Conservation (phyloP, 2,113 vertebrate species). For the Perca flavescens region DNA sequence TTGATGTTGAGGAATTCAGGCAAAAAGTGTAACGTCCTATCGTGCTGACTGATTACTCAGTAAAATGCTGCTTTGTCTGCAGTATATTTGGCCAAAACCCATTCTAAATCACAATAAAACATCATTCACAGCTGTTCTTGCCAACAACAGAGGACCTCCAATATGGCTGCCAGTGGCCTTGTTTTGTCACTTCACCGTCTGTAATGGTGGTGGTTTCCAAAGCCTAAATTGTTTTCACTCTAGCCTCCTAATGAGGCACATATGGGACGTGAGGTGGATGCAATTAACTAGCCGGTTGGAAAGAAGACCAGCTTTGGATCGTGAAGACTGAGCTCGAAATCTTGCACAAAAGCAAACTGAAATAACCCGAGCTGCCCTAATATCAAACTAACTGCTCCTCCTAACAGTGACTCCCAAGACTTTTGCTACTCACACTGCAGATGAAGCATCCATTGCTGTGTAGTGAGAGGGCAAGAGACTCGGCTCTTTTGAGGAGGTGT, state of each 20-base stretch:
- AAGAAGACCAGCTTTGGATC: not conserved
- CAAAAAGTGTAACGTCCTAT: not conserved
- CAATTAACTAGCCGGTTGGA: constrained; percentile 33
- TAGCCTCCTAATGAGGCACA: constrained; percentile 63
- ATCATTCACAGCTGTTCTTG: constrained; percentile 27
- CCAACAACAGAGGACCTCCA: constrained; percentile 15
- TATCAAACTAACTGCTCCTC: not conserved
- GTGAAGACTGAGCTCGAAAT: not conserved
- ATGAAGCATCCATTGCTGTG: not conserved
- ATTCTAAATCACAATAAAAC: constrained; percentile 11
- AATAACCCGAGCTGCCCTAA: not conserved
- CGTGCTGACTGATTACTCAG: constrained; percentile 19
- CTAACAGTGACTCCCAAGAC: not conserved
- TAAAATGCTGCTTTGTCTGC: not conserved
- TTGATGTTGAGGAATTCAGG: not conserved
- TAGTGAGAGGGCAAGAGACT: constrained; percentile 1
- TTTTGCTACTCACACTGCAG: not conserved
- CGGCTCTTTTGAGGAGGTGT: constrained; percentile 41
- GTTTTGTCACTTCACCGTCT: constrained; percentile 30
- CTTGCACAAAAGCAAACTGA: not conserved
- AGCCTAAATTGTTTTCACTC: constrained; percentile 23
- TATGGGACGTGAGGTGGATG: constrained; percentile 37
- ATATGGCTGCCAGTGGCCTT: constrained; percentile 25
- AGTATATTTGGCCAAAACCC: constrained; percentile 18
- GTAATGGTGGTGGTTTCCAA: constrained; percentile 19